Evolutionary conservation across 2,888 invertebrate genomes (phyloP), one percentile per base, ranked within the genome.

Genomic region (Drosophila acutilabella): DNA sequence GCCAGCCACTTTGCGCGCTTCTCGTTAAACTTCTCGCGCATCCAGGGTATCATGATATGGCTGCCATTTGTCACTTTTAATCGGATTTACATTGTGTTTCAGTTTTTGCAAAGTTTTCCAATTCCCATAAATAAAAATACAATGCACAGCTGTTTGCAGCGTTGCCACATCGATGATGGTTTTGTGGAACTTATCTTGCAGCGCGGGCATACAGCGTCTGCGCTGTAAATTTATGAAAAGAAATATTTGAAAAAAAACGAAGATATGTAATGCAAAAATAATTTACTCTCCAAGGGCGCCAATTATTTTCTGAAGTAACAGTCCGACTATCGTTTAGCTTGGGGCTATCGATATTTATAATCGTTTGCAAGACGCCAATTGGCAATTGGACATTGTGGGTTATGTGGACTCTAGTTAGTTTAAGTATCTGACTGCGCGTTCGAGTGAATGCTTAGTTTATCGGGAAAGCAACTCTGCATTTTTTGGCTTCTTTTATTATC

Each of bases 11-110:
- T 90, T 54, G 91, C 91, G 67, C 92, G 91, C 74, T 91, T 90
- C 81, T 92, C 92, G 54, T 91, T 91, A 70, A 92, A 90, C 81
- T 92, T 92, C 70, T 92, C 92, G 77, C 92, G 90, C 80, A 93
- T 90, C 92, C 93, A 93, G 71, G 92, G 91, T 81, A 92, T 91
- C 92, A 92, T 92, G 8, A 54, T 79, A 70, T 65, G 62, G 62
- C 54, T 69, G 60, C 75, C 73, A 80, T 82, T 70, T 66, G 68
- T 44, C 62, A 48, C 50, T 18, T 51, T 40, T 2, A 44, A 26
- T 16, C 1, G 4, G n/a, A 11, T 53, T 76, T 69, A 76, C 74
- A 78, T 76, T 45, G 14, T 42, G 16, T 70, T 67, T 58, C 36
- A 23, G 13, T 42, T 64, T 61, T 59, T 68, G 59, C 50, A 64